Evolutionary conservation across 2,797 vertebrate genomes (phyloP), one percentile per base, ranked within the genome.

Genomic region (Sebastes variabilis): DNA sequence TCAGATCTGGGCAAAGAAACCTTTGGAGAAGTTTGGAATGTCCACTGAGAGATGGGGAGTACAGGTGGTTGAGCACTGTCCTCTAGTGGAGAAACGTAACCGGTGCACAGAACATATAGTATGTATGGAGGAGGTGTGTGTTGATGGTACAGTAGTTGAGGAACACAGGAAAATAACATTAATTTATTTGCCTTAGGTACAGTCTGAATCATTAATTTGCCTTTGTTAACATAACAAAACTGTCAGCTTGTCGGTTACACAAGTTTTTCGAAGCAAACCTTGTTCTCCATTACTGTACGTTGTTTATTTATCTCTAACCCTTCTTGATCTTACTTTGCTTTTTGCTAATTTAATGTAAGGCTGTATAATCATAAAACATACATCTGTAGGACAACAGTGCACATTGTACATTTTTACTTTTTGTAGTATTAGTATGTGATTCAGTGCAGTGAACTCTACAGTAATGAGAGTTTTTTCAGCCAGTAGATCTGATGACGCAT

Each of bases 31-130:
- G 54, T 83, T 67, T 61, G 55, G 49, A 75, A 30, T 2, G 18
- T 54, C 6, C 8, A 60, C 10, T 1, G 0, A 49, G 24, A 36
- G 61, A 64, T 6, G 3, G n/a, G 24, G 27, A 6, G 20, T 0
- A 67, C 6, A 29, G 12, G 27, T 66, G 38, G 78, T 30, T 18
- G 11, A 3, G 36, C 36, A 64, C 84, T 90, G 82, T 81, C 77
- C 76, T 83, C 93, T 91, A 69, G 71, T 91, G 92, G 79, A 32
- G 3, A 77, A 34, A 68, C 2, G 13, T 0, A 24, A 8, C 9
- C 67, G 68, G 61, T 79, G 49, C 75, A 83, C 6, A n/a, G n/a
- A n/a, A n/a, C n/a, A 7, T 66, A 2, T 4, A 10, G n/a, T n/a
- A 6, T 27, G 49, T 4, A 4, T 25, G 22, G 0, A 30, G 7